Evolutionary conservation across 2,113 vertebrate genomes (phyloP), one percentile per base, ranked within the genome.

Genomic region (Morone saxatilis): DNA sequence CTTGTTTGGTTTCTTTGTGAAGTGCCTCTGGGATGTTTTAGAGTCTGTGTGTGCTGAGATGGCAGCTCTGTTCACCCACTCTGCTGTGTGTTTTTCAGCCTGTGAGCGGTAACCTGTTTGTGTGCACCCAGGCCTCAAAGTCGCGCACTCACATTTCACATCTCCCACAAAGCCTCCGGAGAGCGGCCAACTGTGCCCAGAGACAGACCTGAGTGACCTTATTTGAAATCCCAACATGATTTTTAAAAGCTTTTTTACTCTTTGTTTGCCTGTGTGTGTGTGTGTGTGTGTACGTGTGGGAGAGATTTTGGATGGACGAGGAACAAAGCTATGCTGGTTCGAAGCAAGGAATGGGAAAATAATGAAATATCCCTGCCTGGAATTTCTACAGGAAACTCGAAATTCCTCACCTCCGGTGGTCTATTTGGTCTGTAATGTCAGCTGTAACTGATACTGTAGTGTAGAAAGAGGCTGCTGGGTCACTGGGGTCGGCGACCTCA

Each of bases 321-420:
- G n/a, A 65, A 61, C 45, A 81, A 51, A 65, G 36, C 20, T 19
- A 16, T 8, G 5, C 9, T 10, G 36, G 36, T 47, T 76, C 31
- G 5, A 63, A 36, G 56, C 14, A 17, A 53, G 59, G 22, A 67
- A 75, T 50, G 36, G 62, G 75, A 76, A 69, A 82, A 88, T 43
- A 89, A 87, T 67, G 59, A 62, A 57, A 76, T 43, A 61, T 74
- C 48, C 78, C 68, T 19, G 54, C 12, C 19, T 61, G 89, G 90
- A 93, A 94, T 94, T 91, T 94, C 67, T 60, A 78, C 17, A 25
- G 86, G 81, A 93, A 91, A 84, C 90, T 92, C 70, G 16, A 94
- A 91, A 94, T 94, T 94, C 94, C 94, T 92, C 91, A 94, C 86
- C 68, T 87, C 40, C n/a, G 12, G 36, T 75, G 75, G 59, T 85